These are phyloP conservation scores for Xestoiulus laeticollis DNA, from an alignment of 2,888 invertebrate genomes.

Conservation along the genomic window DNA sequence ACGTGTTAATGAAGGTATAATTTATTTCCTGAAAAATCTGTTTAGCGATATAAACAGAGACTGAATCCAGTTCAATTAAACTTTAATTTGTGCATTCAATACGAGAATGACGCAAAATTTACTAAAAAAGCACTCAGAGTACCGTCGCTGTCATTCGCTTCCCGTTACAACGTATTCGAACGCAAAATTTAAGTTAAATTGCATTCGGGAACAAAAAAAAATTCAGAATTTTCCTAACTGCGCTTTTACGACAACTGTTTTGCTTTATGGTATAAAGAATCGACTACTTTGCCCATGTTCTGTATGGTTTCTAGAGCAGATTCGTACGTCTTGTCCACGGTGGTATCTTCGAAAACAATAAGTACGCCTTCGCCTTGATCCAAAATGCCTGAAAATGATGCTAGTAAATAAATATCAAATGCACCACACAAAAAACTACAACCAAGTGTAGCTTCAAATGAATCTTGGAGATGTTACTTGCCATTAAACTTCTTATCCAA, in stretches of 20 bases:
- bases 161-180: background rate
- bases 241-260: conserved; percentile 88
- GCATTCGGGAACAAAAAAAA: conserved; percentile 25
- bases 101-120: conserved; percentile 15
- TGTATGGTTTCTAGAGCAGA: conserved; percentile 97
- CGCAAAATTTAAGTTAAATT: conserved; percentile 27
- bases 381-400: conserved; percentile 79
- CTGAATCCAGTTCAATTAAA: conserved; percentile 15
- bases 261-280: conserved; percentile 98
- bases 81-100: conserved; percentile 41
- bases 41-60: background rate
- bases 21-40: conserved; percentile 1
- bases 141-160: background rate
- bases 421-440: background rate
- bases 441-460: too few species aligned
- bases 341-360: conserved; percentile 95
- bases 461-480: conserved; percentile 57
- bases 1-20: background rate
- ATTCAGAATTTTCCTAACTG: background rate
- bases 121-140: background rate
- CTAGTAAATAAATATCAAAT: conserved; percentile 23
- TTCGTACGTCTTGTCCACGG: conserved; percentile 96
- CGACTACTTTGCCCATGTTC: conserved; percentile 99
- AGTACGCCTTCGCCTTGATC: conserved; percentile 99
- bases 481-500: conserved; percentile 91